Evolutionary conservation across 2,888 invertebrate genomes (phyloP), one percentile per base, ranked within the genome.

Genomic region (Salticus scenicus): DNA sequence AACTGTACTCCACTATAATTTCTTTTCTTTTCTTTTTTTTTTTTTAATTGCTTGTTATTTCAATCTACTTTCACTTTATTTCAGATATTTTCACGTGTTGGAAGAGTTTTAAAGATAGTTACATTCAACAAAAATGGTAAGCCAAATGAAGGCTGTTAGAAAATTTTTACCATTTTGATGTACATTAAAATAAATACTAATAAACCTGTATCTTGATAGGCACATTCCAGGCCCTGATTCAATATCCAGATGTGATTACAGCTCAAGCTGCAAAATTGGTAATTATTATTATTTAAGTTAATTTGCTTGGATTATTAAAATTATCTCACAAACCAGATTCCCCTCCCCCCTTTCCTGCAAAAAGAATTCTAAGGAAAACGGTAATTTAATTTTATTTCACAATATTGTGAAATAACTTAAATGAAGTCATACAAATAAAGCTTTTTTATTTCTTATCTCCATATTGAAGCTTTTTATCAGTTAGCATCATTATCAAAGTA

Each of bases 121-220:
- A 99, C 99, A 90, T 99, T 99, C 93, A 99, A 97, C 91, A 99
- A 99, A 94, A 99, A 99, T 92, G 98, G 98, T 97, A 94, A 96
- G 96, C 76, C 24, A n/a, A 4, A 24, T n/a, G 0, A 37, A 17
- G 5, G 17, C 20, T 17, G 20, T 69, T 37, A 24, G 33, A 20
- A n/a, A 69, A 20, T 31, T 24, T 14, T 8, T 37, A 24, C 12
- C n/a, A 4, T 14, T 24, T 24, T 33, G n/a, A n/a, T n/a, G n/a
- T n/a, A n/a, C n/a, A n/a, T n/a, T n/a, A n/a, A n/a, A n/a, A n/a
- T 20, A 63, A 57, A 10, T 57, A 20, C 1, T 57, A 51, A 24
- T 47, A 28, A 30, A 17, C 47, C 14, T 57, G 8, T 33, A n/a
- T 20, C 24, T 24, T n/a, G 1, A 4, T 24, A 97, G 97, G 95